phyloP scores from a whole-genome alignment of 1,140 invertebrate genomes.

The Parapsyche elsis region DNA sequence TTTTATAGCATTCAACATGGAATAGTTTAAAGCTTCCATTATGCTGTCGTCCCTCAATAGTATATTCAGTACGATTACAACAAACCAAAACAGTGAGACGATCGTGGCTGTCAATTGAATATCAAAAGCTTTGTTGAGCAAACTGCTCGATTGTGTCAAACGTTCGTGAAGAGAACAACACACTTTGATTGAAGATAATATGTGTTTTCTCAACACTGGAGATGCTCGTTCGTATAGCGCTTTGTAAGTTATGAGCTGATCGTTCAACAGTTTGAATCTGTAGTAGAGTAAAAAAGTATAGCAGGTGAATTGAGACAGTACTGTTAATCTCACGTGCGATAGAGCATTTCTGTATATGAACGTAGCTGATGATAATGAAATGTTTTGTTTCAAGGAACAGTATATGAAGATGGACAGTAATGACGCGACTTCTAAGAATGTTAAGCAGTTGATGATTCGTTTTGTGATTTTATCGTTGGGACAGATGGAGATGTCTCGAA shows the following conservation, averaged over 20 bases:
- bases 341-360: background rate
- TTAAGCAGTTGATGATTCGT: slow-evolving; percentile 14
- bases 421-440: background rate
- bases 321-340: background rate
- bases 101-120: slow-evolving; percentile 3
- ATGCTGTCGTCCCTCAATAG: background rate
- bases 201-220: background rate
- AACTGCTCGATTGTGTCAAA: background rate
- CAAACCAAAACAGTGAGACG: background rate
- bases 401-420: background rate
- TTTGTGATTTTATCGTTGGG: background rate
- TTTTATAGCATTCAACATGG: background rate
- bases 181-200: background rate
- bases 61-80: background rate
- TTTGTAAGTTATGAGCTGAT: background rate
- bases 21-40: slow-evolving; percentile 4
- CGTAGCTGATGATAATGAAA: background rate
- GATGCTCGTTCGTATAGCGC: background rate
- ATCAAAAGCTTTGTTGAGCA: slow-evolving; percentile 14
- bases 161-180: slow-evolving; percentile 3
- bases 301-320: background rate
- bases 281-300: background rate
- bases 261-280: slow-evolving; percentile 5
- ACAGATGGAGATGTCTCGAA: background rate
- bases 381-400: background rate